These are phyloP conservation scores for Lordiphosa mommai DNA, from an alignment of 1,140 invertebrate species.

Conservation along the genomic window DNA sequence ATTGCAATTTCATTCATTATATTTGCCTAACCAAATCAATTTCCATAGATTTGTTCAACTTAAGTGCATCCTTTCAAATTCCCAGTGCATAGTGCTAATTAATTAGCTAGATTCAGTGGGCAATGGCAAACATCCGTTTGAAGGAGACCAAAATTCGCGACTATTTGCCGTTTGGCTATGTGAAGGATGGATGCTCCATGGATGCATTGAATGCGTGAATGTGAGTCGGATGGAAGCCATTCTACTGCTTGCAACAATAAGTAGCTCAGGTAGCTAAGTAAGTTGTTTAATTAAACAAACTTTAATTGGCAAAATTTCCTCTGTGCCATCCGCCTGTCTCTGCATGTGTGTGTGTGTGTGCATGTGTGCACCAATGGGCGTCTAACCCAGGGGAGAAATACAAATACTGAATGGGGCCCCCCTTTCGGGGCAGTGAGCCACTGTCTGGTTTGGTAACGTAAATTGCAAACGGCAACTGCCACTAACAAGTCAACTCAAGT, in stretches of 20 bases:
- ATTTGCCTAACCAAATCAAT: too few relatives aligned
- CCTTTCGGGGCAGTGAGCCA: too few relatives aligned
- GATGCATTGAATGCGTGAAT: too few relatives aligned
- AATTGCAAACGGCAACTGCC: slow-evolving; percentile 17
- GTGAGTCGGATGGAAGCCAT: too few relatives aligned
- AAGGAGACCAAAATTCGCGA: too few relatives aligned
- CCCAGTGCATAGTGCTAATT: slow-evolving; percentile 2
- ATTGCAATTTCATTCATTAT: too few relatives aligned
- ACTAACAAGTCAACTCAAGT: slow-evolving; percentile 6
- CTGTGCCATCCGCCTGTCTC: not conserved
- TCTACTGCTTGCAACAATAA: slow-evolving; percentile 34
- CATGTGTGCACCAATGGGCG: not conserved
- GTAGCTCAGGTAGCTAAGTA: slow-evolving; percentile 46
- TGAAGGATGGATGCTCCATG: too few relatives aligned
- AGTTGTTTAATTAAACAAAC: slow-evolving; percentile 73
- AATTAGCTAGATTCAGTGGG: too few relatives aligned
- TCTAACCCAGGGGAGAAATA: too few relatives aligned
- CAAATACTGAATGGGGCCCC: not conserved
- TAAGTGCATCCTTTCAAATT: not conserved
- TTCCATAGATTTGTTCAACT: too few relatives aligned
- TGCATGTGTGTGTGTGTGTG: not conserved
- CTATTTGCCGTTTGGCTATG: not conserved
- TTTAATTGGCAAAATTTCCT: slow-evolving; percentile 65
- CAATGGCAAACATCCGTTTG: too few relatives aligned
- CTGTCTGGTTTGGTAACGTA: slow-evolving; percentile 6